A percentile compares a stretch with the other conserved stretches of the same genome.
These are phyloP conservation scores for Tipula unca DNA, from an alignment of 2,888 invertebrate species.

Conservation along the genomic window DNA sequence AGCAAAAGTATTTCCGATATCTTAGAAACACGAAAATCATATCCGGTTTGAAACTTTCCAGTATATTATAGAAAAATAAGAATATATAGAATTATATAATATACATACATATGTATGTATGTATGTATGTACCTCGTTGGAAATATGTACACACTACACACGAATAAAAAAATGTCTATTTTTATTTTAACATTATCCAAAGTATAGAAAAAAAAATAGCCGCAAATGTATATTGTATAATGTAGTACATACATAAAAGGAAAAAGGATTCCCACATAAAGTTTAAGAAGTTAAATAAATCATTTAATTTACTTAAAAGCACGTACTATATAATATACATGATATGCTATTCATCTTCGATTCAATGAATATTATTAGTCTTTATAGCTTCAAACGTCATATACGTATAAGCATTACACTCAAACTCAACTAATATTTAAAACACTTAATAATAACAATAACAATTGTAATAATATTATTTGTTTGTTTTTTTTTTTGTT, in stretches of 20 bases:
- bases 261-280: not conserved
- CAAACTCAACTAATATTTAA: not conserved
- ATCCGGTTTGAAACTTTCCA: not conserved
- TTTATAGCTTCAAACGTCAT: not conserved
- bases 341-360: not conserved
- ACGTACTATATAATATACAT: not conserved
- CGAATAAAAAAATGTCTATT: not conserved
- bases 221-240: no score
- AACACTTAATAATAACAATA: not conserved
- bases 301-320: conserved; percentile 4
- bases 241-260: no score
- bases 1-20: not conserved
- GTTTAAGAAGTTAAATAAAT: not conserved
- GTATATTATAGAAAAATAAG: not conserved
- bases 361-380: not conserved
- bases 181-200: not conserved
- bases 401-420: not conserved
- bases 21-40: not conserved
- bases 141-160: not conserved
- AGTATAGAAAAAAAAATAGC: not conserved
- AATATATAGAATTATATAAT: not conserved
- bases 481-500: not conserved
- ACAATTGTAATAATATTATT: not conserved
- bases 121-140: no score
- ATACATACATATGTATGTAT: not conserved